Evolutionary conservation across 2,888 invertebrate species (phyloP), one percentile per base, ranked within the genome.

Genomic region (Netelia inedita): DNA sequence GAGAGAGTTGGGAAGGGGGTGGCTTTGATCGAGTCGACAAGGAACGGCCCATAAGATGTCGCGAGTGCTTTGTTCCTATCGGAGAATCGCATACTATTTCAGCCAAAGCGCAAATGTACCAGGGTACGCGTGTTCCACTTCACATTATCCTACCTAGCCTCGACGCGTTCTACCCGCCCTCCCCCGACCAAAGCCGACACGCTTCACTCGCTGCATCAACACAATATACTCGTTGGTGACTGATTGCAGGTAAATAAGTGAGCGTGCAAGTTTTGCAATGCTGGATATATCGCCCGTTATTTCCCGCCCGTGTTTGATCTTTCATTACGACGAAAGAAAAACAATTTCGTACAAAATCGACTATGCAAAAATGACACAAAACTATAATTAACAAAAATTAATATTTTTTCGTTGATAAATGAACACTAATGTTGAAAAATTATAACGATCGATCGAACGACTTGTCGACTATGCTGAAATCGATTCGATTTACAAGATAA

Each of bases 1-100:
- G 46, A 46, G 14, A 46, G 28, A 28, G 5, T 28, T 28, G 28
- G 5, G 28, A 6, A 28, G 5, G 5, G 23, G 23, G 1, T 5
- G 5, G 28, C 28, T 2, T 19, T 41, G 16, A 35, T 50, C 1
- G n/a, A 19, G 11, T 23, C 23, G 16, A 53, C 53, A 53, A 19
- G 43, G 8, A 59, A 43, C 14, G 21, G 9, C 57, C 21, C 2
- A 21, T 69, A 28, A 1, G 57, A 6, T 21, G 57, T 35, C 21
- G 41, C 43, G 72, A 43, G 19, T 21, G 21, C 57, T 59, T 72
- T 9, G 11, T 46, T 43, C 10, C 16, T 57, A 73, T 28, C 61
- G 28, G 21, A 16, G 23, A 10, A 23, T 11, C 23, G 10, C 59
- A 28, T 61, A 23, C 59, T 61, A 73, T 73, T 59, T 21, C 46